Percentiles rank a stretch among this genome's conserved stretches.
Evolutionary conservation across 2,888 invertebrate genomes (phyloP).

Genomic region (Ectropis crepuscularia): DNA sequence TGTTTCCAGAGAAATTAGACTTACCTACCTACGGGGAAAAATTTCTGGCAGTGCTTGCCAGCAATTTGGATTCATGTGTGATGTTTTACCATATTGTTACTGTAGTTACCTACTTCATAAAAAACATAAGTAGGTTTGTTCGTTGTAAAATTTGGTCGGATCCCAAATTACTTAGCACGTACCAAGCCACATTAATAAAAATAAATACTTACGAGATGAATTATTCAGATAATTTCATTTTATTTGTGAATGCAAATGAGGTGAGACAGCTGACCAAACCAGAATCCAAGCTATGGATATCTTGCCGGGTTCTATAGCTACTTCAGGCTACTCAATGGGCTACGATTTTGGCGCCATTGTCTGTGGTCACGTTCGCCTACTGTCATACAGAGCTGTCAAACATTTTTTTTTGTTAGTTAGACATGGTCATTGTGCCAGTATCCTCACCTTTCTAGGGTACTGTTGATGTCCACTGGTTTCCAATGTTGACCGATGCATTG

Average conservation of each 20-base stretch:
- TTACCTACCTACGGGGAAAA: too few species aligned
- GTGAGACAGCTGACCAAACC: conserved; percentile 62
- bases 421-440: conserved; percentile 14
- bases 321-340: conserved; percentile 42
- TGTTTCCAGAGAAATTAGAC: too few species aligned
- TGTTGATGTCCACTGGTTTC: conserved; percentile 31
- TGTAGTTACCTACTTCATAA: too few species aligned
- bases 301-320: conserved; percentile 44
- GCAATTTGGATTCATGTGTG: too few species aligned
- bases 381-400: conserved; percentile 42
- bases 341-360: conserved; percentile 62
- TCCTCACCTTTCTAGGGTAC: conserved; percentile 13
- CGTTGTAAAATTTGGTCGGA: too few species aligned
- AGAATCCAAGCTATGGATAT: conserved; percentile 57
- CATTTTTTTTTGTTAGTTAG: conserved; percentile 10
- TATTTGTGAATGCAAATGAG: conserved; percentile 48
- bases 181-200: background rate
- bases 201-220: conserved; percentile 2
- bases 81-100: too few species aligned
- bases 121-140: too few species aligned
- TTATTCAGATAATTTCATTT: conserved; percentile 6
- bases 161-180: too few species aligned
- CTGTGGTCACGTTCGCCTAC: conserved; percentile 75
- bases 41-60: too few species aligned
- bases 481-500: conserved; percentile 32